These are phyloP conservation scores for Metopolophium dirhodum DNA, from an alignment of 1,140 invertebrate genomes.

Conservation along the genomic window DNA sequence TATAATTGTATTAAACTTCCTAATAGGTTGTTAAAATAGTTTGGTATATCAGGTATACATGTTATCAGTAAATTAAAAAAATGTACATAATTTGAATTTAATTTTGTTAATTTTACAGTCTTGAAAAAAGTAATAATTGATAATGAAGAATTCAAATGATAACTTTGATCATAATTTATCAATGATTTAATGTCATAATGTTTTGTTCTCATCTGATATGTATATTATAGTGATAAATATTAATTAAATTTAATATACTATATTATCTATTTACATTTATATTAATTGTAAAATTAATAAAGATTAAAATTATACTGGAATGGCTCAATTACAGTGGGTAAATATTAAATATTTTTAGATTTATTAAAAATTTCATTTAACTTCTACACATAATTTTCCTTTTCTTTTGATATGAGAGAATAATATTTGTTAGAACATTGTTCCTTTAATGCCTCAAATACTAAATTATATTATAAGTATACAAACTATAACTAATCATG, in stretches of 20 bases:
- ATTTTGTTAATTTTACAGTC: slow-evolving; percentile 26
- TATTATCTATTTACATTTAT: not conserved
- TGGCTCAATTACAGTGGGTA: not conserved
- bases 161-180: slow-evolving; percentile 8
- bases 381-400: not conserved
- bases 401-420: not conserved
- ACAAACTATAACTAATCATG: not conserved
- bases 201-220: slow-evolving; percentile 32
- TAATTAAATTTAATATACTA: not conserved
- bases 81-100: not conserved
- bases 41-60: not conserved
- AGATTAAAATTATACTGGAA: not conserved
- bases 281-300: not conserved
- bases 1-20: not conserved
- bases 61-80: not conserved
- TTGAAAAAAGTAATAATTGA: slow-evolving; percentile 28
- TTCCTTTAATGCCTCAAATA: not conserved
- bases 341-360: slow-evolving; percentile 15
- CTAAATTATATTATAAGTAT: not conserved
- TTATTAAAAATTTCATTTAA: not conserved
- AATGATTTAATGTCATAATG: not conserved
- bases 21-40: not conserved
- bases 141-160: slow-evolving; percentile 5
- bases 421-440: not conserved
- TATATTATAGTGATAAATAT: not conserved